Conservation (phyloP, 2,888 invertebrate species). For the Hirudinaria manillensis region DNA sequence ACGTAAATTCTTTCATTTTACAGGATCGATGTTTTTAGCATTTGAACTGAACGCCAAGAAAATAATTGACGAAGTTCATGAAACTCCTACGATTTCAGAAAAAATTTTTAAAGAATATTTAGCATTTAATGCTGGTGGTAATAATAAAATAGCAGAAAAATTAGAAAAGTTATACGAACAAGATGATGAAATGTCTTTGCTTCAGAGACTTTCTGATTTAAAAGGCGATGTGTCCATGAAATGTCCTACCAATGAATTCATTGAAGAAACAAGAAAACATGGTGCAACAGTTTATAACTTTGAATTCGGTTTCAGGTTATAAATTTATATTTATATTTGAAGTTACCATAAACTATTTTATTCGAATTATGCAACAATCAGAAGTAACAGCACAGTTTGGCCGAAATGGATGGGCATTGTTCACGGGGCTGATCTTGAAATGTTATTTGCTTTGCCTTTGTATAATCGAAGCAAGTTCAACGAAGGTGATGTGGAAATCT, state of each 20-base stretch:
- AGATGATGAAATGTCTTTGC: too few species aligned
- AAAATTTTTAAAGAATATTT: too few species aligned
- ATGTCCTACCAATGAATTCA: slow-evolving; percentile 8
- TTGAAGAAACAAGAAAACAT: slow-evolving; percentile 1
- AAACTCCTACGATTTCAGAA: too few species aligned
- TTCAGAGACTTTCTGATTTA: background rate
- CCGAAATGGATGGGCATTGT: slow-evolving; percentile 49
- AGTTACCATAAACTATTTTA: too few species aligned
- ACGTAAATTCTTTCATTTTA: too few species aligned
- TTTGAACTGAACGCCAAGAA: too few species aligned
- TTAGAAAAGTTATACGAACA: too few species aligned
- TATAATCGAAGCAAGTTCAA: background rate
- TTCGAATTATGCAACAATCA: background rate
- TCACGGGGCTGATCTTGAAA: slow-evolving; percentile 51
- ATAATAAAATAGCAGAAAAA: too few species aligned
- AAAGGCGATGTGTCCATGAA: slow-evolving; percentile 9
- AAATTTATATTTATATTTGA: too few species aligned
- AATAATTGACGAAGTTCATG: too few species aligned
- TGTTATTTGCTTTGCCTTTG: slow-evolving; percentile 44
- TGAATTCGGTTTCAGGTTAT: slow-evolving; percentile 2
- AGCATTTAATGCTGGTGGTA: too few species aligned
- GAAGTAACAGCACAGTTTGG: slow-evolving; percentile 45
- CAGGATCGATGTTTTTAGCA: too few species aligned
- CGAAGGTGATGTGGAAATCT: background rate
- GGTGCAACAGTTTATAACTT: slow-evolving; percentile 17